Percentiles rank a stretch among this genome's conserved stretches.
Evolutionary conservation across 2,797 vertebrate species (phyloP).

Genomic region (Dendrocincla tyrannina): DNA sequence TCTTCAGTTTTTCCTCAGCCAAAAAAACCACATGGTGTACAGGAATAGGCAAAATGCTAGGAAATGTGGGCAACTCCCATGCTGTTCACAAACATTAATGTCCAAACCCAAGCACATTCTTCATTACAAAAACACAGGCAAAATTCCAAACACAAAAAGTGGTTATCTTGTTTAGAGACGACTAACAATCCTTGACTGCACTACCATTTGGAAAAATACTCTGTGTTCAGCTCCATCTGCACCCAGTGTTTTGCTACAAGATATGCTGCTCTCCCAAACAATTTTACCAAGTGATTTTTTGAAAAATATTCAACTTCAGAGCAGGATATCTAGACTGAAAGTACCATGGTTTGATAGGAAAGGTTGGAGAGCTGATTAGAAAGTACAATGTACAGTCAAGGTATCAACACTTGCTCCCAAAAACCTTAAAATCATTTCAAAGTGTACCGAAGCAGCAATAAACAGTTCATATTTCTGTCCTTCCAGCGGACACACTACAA

Average conservation of each 20-base stretch:
- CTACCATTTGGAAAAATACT: constrained; percentile 31
- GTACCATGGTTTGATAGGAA: not conserved
- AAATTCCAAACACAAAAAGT: constrained; percentile 36
- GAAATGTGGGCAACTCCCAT: constrained; percentile 51
- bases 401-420: constrained; percentile 43
- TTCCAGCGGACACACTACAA: not conserved
- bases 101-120: constrained; percentile 40
- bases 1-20: constrained; percentile 14
- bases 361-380: constrained; percentile 59
- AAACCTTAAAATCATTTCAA: constrained; percentile 34
- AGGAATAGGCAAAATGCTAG: constrained; percentile 59
- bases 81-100: constrained; percentile 37
- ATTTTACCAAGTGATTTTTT: not conserved
- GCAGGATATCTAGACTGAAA: constrained; percentile 20
- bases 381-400: constrained; percentile 39
- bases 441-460: not conserved
- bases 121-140: constrained; percentile 54
- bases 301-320: not conserved
- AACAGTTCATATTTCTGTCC: constrained; percentile 46
- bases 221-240: constrained; percentile 34
- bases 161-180: constrained; percentile 8
- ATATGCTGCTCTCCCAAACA: constrained; percentile 27
- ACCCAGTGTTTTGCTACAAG: constrained; percentile 33
- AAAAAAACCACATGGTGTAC: constrained; percentile 16
- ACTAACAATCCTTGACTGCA: constrained; percentile 36